Evolutionary conservation across 2,797 vertebrate species (phyloP).

Genomic region (Phrynocephalus guinanensis): DNA sequence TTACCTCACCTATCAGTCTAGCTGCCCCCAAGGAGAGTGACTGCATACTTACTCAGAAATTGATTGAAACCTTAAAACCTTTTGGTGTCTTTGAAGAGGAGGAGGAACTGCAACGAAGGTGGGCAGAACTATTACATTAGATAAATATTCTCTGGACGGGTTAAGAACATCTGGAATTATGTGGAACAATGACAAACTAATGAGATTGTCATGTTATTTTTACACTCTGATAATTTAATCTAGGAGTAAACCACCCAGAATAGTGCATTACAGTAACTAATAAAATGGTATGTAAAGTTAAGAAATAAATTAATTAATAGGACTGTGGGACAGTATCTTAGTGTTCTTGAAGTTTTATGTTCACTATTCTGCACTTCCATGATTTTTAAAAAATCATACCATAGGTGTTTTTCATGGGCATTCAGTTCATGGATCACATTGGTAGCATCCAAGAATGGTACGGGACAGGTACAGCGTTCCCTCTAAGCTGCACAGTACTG

Average conservation of each 20-base stretch:
- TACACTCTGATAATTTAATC: too few species aligned
- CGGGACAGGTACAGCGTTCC: too few species aligned
- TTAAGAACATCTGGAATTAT: not conserved
- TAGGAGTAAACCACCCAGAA: too few species aligned
- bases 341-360: not conserved
- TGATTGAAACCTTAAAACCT: conserved; percentile 86
- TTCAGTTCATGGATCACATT: not conserved
- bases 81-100: conserved; percentile 89
- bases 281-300: too few species aligned
- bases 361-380: not conserved
- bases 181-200: not conserved
- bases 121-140: conserved; percentile 18
- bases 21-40: conserved; percentile 87
- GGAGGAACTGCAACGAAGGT: conserved; percentile 89
- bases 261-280: too few species aligned
- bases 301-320: too few species aligned
- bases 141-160: not conserved
- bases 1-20: conserved; percentile 90
- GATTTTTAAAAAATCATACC: not conserved
- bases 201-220: not conserved
- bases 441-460: not conserved
- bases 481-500: too few species aligned
- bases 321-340: too few species aligned
- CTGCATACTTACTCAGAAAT: conserved; percentile 84
- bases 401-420: not conserved